Conservation (phyloP, 2,888 invertebrate species). For the Megamerina dolium region DNA sequence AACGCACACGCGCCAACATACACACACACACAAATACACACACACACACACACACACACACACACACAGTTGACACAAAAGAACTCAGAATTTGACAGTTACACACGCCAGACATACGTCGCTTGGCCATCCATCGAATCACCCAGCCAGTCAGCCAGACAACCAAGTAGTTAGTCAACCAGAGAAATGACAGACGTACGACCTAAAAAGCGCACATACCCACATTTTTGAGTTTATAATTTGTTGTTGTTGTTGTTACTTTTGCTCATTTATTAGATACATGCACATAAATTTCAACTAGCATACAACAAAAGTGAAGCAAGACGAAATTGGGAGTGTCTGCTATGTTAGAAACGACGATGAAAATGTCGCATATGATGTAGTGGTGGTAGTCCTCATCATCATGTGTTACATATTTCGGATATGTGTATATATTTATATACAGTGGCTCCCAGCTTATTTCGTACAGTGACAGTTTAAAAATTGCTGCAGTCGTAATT, state of each 20-base stretch:
- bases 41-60: constrained; percentile 1
- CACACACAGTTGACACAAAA: too few species aligned
- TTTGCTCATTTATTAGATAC: too few species aligned
- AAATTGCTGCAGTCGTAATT: too few species aligned
- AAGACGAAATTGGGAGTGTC: constrained; percentile 35
- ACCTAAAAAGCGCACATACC: constrained; percentile 35
- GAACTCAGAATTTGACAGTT: constrained; percentile 11
- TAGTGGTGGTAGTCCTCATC: constrained; percentile 6
- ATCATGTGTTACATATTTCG: too few species aligned
- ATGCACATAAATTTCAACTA: too few species aligned
- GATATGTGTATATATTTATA: too few species aligned
- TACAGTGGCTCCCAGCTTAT: too few species aligned
- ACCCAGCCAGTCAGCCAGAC: constrained; percentile 3
- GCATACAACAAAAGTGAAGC: constrained; percentile 5
- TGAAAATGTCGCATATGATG: constrained; percentile 11
- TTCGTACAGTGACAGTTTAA: too few species aligned
- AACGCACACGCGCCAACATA: not conserved
- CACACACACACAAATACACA: not conserved
- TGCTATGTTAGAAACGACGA: constrained; percentile 30
- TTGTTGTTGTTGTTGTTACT: too few species aligned
- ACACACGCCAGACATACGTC: too few species aligned
- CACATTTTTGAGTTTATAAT: constrained; percentile 9
- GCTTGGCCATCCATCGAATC: too few species aligned
- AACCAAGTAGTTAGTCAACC: constrained; percentile 1
- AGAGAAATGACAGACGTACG: constrained; percentile 27